Percentiles rank a stretch among this genome's conserved stretches.
phyloP scores from a whole-genome alignment of 1,140 invertebrate genomes.

The Camponotus vicinus region DNA sequence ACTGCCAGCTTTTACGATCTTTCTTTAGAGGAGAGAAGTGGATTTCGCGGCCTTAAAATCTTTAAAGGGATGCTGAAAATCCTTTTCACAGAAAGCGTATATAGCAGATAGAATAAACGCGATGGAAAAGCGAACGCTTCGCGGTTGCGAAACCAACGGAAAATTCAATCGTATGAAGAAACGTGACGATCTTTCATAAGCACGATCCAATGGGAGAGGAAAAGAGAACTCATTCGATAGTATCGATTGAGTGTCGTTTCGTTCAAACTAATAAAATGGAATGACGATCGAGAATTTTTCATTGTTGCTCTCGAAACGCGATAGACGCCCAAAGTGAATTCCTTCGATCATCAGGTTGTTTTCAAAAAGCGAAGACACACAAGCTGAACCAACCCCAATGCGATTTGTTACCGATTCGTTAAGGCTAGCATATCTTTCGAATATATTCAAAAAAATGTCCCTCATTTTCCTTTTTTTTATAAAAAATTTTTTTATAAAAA shows the following conservation, averaged over 20 bases:
- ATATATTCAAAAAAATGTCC: neutral
- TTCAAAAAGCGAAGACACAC: neutral
- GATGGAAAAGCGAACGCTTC: neutral
- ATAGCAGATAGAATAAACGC: slow-evolving; percentile 1
- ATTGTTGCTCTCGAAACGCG: slow-evolving; percentile 13
- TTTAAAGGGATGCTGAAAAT: slow-evolving; percentile 40
- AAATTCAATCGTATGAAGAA: slow-evolving; percentile 19
- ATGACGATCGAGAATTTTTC: slow-evolving; percentile 1
- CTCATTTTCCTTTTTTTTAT: neutral
- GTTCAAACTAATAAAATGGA: slow-evolving; percentile 64
- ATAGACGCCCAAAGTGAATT: slow-evolving; percentile 39
- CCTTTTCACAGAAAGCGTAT: neutral
- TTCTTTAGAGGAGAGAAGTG: slow-evolving; percentile 20
- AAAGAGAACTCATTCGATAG: neutral
- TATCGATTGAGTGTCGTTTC: slow-evolving; percentile 52
- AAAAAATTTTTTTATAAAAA: too few species aligned
- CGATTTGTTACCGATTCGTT: neutral
- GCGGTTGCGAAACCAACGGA: slow-evolving; percentile 2
- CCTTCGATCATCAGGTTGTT: slow-evolving; percentile 53
- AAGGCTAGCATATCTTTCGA: neutral
- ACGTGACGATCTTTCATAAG: neutral
- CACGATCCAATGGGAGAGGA: neutral
- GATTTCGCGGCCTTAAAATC: slow-evolving; percentile 51
- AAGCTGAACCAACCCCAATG: neutral
- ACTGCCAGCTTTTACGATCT: slow-evolving; percentile 32